Percentiles rank a stretch among this genome's conserved stretches.
Evolutionary conservation across 2,888 invertebrate species (phyloP).

Genomic region (Amblyjoppa fuscipennis): DNA sequence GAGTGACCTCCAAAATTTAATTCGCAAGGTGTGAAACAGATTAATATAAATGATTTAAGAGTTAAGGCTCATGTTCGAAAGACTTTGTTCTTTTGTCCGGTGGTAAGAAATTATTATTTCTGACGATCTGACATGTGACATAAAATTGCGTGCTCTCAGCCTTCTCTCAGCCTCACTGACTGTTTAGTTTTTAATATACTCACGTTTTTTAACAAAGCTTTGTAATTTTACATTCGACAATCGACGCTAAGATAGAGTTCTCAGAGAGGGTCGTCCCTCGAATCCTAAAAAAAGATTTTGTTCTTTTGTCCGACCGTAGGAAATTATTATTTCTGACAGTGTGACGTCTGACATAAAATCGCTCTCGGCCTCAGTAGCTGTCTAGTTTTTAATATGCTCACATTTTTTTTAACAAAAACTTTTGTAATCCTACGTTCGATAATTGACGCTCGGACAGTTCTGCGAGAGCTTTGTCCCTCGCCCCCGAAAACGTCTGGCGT

Average conservation of each 20-base stretch:
- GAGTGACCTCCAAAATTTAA: too few relatives aligned
- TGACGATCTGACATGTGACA: constrained; percentile 57
- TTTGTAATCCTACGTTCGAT: constrained; percentile 40
- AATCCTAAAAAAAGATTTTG: too few relatives aligned
- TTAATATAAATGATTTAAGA: not conserved
- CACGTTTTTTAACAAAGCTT: constrained; percentile 49
- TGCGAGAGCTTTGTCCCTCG: constrained; percentile 5
- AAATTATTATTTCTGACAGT: constrained; percentile 51
- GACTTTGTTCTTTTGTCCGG: constrained; percentile 53
- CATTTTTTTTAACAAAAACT: constrained; percentile 50
- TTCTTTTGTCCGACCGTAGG: constrained; percentile 33
- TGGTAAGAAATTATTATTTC: constrained; percentile 45
- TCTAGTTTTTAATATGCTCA: constrained; percentile 50
- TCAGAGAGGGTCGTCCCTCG: constrained; percentile 3
- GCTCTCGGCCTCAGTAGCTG: constrained; percentile 53
- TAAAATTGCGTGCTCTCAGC: constrained; percentile 44
- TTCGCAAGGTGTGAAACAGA: not conserved
- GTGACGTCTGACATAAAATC: constrained; percentile 64
- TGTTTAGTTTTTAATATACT: constrained; percentile 52
- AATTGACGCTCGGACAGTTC: not conserved
- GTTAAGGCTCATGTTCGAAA: not conserved
- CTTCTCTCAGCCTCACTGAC: constrained; percentile 40
- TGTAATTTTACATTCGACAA: constrained; percentile 36
- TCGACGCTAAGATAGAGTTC: not conserved
- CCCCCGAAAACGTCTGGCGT: not conserved